Evolutionary conservation across 2,113 vertebrate genomes (phyloP).

Genomic region (Centropus bengalensis): DNA sequence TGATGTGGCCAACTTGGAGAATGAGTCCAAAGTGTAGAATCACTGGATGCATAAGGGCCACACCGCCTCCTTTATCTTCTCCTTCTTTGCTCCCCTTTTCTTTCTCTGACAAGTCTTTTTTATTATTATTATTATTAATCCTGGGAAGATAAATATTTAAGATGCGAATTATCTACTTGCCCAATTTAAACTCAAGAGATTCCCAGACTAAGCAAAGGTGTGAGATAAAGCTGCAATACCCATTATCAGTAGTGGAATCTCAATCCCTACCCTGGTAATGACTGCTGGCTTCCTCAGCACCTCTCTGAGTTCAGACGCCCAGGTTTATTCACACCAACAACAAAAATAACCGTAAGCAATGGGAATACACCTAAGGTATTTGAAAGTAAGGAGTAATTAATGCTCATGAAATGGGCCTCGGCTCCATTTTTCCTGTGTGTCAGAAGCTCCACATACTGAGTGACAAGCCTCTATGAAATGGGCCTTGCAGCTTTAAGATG

Average conservation of each 20-base stretch:
- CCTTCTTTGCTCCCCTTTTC: not conserved
- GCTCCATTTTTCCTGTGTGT: not conserved
- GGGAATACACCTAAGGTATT: not conserved
- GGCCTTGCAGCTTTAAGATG: slow-evolving; percentile 40
- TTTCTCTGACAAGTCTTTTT: not conserved
- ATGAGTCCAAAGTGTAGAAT: slow-evolving; percentile 92
- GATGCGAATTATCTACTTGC: slow-evolving; percentile 67
- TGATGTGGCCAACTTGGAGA: slow-evolving; percentile 92
- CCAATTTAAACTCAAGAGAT: slow-evolving; percentile 13
- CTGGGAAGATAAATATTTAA: not conserved
- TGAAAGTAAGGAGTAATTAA: not conserved
- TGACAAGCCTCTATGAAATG: not conserved
- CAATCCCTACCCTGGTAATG: not conserved
- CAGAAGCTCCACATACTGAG: not conserved
- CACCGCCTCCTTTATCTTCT: not conserved
- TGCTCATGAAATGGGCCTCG: not conserved
- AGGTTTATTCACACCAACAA: not conserved
- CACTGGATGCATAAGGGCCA: not conserved
- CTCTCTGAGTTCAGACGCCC: not conserved
- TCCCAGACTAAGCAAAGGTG: slow-evolving; percentile 6
- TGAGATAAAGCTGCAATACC: slow-evolving; percentile 29
- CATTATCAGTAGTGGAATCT: not conserved
- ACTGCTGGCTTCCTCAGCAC: not conserved
- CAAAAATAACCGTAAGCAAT: not conserved
- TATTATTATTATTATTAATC: not conserved